Evolutionary conservation across 1,140 invertebrate species (phyloP).

Genomic region (Penaeus indicus): DNA sequence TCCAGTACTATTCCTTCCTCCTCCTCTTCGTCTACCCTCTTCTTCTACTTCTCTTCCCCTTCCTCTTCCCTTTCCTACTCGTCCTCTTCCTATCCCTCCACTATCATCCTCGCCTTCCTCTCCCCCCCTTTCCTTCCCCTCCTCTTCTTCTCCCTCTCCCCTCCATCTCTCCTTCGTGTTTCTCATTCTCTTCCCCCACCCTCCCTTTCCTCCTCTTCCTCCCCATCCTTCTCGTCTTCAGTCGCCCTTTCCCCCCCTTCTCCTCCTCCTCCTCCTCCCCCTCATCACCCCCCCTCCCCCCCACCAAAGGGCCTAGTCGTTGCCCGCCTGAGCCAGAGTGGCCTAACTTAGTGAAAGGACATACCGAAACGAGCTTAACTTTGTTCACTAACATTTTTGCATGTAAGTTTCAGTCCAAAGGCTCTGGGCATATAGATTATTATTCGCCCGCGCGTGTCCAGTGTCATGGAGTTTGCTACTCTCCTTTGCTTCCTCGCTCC

Average conservation of each 20-base stretch:
- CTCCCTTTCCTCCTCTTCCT: background rate
- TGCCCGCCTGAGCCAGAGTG: slow-evolving; percentile 30
- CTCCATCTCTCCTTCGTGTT: background rate
- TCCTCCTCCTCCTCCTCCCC: background rate
- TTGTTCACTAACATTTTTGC: slow-evolving; percentile 63
- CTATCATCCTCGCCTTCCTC: too few relatives aligned
- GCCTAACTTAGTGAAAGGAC: slow-evolving; percentile 61
- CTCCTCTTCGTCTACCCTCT: background rate
- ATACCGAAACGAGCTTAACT: slow-evolving; percentile 59
- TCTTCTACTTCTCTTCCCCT: background rate
- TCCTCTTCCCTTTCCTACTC: background rate
- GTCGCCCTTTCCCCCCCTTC: background rate
- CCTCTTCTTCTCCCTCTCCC: background rate
- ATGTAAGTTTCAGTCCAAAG: slow-evolving; percentile 49
- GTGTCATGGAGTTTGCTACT: background rate
- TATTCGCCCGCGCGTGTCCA: background rate
- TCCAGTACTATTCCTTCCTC: too few relatives aligned
- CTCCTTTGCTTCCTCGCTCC: background rate
- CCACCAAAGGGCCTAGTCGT: too few relatives aligned
- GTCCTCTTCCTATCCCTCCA: background rate
- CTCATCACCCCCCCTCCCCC: background rate
- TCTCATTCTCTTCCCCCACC: background rate
- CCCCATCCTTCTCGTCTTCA: background rate
- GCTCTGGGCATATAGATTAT: slow-evolving; percentile 49
- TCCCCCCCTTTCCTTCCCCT: background rate